These are phyloP conservation scores for Rafetus swinhoei DNA, from an alignment of 2,113 vertebrate species.

Conservation along the genomic window DNA sequence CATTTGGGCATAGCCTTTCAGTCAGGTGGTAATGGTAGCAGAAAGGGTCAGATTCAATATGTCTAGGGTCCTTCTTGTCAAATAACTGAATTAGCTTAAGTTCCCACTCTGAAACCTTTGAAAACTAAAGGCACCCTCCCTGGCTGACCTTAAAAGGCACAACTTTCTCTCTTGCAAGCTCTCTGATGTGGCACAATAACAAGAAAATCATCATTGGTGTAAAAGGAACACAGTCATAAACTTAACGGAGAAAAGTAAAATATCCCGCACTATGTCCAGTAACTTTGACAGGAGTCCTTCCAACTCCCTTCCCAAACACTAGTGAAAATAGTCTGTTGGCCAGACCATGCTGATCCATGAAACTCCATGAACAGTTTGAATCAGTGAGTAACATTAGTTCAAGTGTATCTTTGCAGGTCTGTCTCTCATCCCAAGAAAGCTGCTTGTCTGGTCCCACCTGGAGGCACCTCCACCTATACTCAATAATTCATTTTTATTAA, in stretches of 20 bases:
- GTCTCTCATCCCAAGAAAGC: neutral
- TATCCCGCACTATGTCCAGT: neutral
- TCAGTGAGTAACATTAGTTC: neutral
- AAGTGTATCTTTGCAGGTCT: neutral
- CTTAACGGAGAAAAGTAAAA: neutral
- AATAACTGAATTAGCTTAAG: neutral
- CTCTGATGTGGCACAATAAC: neutral
- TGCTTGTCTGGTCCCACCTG: neutral
- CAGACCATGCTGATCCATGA: neutral
- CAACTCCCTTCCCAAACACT: neutral
- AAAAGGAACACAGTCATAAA: neutral
- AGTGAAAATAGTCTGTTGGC: neutral
- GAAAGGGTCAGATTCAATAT: neutral
- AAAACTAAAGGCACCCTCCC: neutral
- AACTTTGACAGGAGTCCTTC: neutral
- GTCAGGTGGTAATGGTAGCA: neutral
- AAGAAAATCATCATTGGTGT: neutral
- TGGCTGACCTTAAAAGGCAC: accelerated
- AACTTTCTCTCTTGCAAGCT: neutral
- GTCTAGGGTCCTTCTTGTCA: neutral
- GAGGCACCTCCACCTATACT: neutral
- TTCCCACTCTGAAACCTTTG: neutral
- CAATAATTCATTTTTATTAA: neutral
- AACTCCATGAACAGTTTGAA: neutral
- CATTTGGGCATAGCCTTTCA: neutral